phyloP scores from a whole-genome alignment of 2,113 vertebrate species.

The Sturnira hondurensis region DNA sequence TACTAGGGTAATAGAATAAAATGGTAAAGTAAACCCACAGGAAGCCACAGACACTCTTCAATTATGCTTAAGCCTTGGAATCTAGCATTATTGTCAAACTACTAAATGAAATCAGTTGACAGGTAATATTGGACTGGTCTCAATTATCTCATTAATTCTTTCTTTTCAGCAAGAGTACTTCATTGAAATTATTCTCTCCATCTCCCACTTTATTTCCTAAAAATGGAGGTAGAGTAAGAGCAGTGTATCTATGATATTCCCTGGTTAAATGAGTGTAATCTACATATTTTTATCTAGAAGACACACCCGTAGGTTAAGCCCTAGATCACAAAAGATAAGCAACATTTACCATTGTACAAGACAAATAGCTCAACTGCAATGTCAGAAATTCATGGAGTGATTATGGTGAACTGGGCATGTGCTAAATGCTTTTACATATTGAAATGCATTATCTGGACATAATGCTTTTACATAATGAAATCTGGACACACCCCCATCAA shows the following conservation, averaged over 20 bases:
- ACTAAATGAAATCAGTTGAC: background rate
- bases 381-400: background rate
- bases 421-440: background rate
- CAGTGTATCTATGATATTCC: background rate
- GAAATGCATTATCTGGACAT: too few relatives aligned
- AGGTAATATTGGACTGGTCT: background rate
- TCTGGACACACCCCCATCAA: background rate
- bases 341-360: background rate
- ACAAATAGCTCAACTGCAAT: background rate
- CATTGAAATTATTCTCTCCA: background rate
- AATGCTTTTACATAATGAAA: background rate
- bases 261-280: background rate
- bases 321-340: background rate
- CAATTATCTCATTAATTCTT: background rate
- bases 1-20: background rate
- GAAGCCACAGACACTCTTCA: background rate
- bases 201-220: background rate
- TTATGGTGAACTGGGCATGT: background rate
- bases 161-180: background rate
- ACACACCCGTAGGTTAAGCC: background rate
- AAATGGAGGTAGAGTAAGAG: background rate
- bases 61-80: background rate
- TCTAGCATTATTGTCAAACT: background rate
- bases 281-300: conserved; percentile 4
- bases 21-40: background rate